Base-by-base conservation (phyloP, 2,888 invertebrate species). In the Drosophila limbata region DNA sequence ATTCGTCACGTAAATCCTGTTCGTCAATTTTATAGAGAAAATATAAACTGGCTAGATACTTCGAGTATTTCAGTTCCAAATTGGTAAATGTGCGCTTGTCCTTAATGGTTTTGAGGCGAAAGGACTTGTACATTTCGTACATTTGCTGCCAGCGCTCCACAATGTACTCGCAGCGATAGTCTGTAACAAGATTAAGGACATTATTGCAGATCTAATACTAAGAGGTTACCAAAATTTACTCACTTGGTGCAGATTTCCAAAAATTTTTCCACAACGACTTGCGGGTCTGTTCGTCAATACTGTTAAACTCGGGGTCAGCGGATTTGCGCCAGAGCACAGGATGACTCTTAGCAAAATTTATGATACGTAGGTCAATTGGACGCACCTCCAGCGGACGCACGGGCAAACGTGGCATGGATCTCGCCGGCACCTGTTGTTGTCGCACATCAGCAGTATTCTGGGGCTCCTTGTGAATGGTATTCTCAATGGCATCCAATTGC, bases 121-220 rank as follows among this genome's bases (percentile, higher is more conserved):
- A 91, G 9, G 91, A 87, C 70, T 91, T 91, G 66, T 91, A 91
- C 90, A 91, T 91, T 73, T 91, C 91, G 53, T 91, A 91, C 76
- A 91, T 87, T 70, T 91, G 88, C 37, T 88, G 80, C 91, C 91
- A 91, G 17, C 91, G 91, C 15, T 91, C 91, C 31, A 85, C 85
- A 8, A 91, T 82, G 40, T 91, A 82, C 5, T 89, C 91, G 56
- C 80, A 81, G 47, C 77, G 79, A 62, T 87, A 79, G 52, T 79
- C 82, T 83, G 52, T 11, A 67, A 75, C 1, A 21, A 13, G n/a
- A 33, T 11, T 8, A 31, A 17, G 21, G 28, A n/a, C 9, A 31
- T 4, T 11, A 28, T 8, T 21, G 15, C 19, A 9, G 1, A 33
- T 35, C 2, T n/a, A n/a, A 17, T n/a, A 3, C n/a, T 33, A 1